phyloP scores from a whole-genome alignment of 2,113 vertebrate genomes.

The Cyprinodon tularosa region DNA sequence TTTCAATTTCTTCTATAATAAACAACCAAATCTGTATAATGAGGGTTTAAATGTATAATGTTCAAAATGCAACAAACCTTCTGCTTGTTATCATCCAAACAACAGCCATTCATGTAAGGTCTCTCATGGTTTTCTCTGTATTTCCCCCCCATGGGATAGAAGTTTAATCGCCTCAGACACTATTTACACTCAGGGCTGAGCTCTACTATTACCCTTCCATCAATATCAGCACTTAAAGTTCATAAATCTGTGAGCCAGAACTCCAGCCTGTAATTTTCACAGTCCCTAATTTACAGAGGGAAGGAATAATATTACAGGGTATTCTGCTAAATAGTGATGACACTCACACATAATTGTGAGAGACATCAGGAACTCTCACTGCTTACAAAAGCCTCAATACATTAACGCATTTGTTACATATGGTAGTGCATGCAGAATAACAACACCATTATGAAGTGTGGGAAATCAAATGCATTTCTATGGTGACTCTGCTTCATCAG shows the following conservation, averaged over 20 bases:
- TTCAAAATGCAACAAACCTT: slow-evolving; percentile 3
- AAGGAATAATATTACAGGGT: slow-evolving; percentile 77
- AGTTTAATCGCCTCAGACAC: slow-evolving; percentile 76
- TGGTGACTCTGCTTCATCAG: slow-evolving; percentile 19
- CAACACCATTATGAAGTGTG: slow-evolving; percentile 28
- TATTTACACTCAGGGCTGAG: slow-evolving; percentile 78
- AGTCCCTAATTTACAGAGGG: slow-evolving; percentile 76
- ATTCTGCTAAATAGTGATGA: slow-evolving; percentile 74
- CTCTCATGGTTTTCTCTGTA: slow-evolving; percentile 34
- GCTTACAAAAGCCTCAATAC: slow-evolving; percentile 55
- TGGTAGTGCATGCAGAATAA: slow-evolving; percentile 39
- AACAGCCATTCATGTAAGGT: slow-evolving; percentile 5
- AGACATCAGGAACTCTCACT: slow-evolving; percentile 70
- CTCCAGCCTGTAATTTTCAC: slow-evolving; percentile 77
- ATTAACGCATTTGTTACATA: slow-evolving; percentile 41
- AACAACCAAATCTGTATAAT: background rate
- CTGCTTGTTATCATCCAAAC: slow-evolving; percentile 5
- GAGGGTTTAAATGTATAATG: background rate
- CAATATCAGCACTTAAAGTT: slow-evolving; percentile 79
- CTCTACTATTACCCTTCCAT: slow-evolving; percentile 78
- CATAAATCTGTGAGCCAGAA: slow-evolving; percentile 65
- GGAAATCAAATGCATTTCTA: background rate
- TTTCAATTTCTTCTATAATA: background rate
- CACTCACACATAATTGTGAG: slow-evolving; percentile 73
- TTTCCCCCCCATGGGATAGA: slow-evolving; percentile 52